These are phyloP conservation scores for Motacilla alba DNA, from an alignment of 2,113 vertebrate genomes.

Conservation along the genomic window DNA sequence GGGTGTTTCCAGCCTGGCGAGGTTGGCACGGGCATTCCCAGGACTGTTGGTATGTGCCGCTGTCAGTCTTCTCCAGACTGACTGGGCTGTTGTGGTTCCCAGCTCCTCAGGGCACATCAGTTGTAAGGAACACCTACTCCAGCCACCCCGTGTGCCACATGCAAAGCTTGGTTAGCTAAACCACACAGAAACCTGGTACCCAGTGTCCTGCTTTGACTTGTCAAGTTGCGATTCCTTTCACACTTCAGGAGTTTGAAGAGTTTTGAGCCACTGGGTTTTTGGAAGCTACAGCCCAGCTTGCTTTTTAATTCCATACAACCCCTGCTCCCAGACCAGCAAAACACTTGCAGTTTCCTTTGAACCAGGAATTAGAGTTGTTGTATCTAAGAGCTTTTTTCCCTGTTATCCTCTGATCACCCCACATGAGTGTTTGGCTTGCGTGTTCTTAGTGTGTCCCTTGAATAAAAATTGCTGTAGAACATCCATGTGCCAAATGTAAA, in stretches of 20 bases:
- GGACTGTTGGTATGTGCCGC: not conserved
- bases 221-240: not conserved
- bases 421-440: not conserved
- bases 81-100: not conserved
- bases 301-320: not conserved
- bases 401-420: not conserved
- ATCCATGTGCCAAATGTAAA: not conserved
- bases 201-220: not conserved
- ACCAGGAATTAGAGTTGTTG: not conserved
- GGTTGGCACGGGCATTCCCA: not conserved
- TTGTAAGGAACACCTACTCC: not conserved
- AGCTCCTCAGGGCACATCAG: not conserved
- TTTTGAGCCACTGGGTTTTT: not conserved
- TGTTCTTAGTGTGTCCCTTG: not conserved
- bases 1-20: rapidly evolving
- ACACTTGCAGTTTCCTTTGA: not conserved
- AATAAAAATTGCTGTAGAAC: not conserved
- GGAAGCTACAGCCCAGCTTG: not conserved
- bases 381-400: not conserved
- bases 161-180: not conserved
- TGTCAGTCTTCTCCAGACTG: not conserved
- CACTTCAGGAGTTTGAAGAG: not conserved
- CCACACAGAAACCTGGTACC: not conserved
- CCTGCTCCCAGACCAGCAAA: not conserved
- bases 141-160: not conserved